Percentiles rank a stretch among this genome's conserved stretches.
Evolutionary conservation across 2,113 vertebrate species (phyloP).

Genomic region (Dinomys branickii): DNA sequence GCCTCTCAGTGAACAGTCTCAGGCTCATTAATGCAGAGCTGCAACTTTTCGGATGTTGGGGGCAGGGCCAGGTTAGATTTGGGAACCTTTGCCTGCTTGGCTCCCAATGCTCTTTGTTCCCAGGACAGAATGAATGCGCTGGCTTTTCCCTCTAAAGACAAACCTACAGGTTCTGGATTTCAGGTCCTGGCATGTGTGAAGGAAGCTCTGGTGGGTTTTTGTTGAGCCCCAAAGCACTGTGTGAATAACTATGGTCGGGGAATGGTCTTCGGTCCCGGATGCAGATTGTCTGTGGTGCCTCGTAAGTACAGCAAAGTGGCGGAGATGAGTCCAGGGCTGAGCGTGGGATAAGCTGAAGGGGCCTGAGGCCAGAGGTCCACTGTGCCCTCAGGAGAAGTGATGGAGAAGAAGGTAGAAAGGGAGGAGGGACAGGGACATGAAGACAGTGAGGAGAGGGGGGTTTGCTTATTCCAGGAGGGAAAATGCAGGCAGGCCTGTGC

Average conservation of each 20-base stretch:
- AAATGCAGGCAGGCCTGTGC: background rate
- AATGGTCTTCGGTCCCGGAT: constrained; percentile 69
- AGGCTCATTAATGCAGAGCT: constrained; percentile 25
- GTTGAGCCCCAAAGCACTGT: constrained; percentile 65
- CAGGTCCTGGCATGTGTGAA: background rate
- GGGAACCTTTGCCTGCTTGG: background rate
- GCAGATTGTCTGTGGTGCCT: constrained; percentile 69
- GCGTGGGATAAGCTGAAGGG: background rate
- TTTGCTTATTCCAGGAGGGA: background rate
- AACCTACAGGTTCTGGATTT: background rate
- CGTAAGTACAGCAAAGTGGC: constrained; percentile 70
- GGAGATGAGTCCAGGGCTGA: background rate
- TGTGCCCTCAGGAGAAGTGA: background rate
- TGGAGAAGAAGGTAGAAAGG: background rate
- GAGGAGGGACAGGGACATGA: background rate
- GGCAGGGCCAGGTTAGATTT: background rate
- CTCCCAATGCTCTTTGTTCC: constrained; percentile 56
- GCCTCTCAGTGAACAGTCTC: background rate
- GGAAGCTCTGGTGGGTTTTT: constrained; percentile 58
- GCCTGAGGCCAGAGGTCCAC: background rate
- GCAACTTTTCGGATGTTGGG: background rate
- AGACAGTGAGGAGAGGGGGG: background rate
- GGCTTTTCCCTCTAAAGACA: constrained; percentile 2
- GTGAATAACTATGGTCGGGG: constrained; percentile 29
- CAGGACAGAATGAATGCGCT: background rate